phyloP scores from a whole-genome alignment of 92 coral and sea anemone genomes.

The Parazoanthus atlanticus region DNA sequence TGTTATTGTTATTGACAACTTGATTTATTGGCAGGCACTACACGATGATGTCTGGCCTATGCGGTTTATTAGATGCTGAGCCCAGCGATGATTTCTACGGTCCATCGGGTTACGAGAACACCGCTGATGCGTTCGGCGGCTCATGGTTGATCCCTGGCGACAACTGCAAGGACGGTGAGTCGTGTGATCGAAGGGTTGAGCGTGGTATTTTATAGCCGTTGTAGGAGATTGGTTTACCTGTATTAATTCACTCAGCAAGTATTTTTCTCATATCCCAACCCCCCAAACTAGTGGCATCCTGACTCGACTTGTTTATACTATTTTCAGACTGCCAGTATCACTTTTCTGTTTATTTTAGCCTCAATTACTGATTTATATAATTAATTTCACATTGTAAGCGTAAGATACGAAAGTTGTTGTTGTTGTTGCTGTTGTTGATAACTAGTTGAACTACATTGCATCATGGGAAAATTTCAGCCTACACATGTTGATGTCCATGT shows the following conservation, averaged over 20 bases:
- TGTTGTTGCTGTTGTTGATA: no score
- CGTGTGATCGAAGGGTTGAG: neutral
- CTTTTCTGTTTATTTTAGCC: no score
- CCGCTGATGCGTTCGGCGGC: conserved; percentile 20
- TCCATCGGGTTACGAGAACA: conserved; percentile 1
- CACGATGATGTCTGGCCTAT: conserved; percentile 19
- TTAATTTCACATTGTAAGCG: no score
- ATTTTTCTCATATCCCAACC: no score
- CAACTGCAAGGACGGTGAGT: conserved; percentile 31
- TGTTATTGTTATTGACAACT: neutral
- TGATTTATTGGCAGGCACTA: conserved; percentile 7
- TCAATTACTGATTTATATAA: no score
- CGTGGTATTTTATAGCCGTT: neutral
- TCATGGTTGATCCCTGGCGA: conserved; percentile 26
- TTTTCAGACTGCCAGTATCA: no score
- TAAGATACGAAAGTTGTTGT: no score
- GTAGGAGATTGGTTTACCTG: neutral
- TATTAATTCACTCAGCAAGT: no score
- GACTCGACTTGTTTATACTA: no score
- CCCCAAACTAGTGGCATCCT: no score
- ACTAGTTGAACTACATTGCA: neutral
- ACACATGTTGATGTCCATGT: neutral
- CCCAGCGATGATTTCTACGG: conserved; percentile 38
- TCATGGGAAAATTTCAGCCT: neutral
- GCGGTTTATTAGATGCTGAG: conserved; percentile 17